phyloP scores from a whole-genome alignment of 2,113 vertebrate genomes.

The Anarhynchus alexandrinus region DNA sequence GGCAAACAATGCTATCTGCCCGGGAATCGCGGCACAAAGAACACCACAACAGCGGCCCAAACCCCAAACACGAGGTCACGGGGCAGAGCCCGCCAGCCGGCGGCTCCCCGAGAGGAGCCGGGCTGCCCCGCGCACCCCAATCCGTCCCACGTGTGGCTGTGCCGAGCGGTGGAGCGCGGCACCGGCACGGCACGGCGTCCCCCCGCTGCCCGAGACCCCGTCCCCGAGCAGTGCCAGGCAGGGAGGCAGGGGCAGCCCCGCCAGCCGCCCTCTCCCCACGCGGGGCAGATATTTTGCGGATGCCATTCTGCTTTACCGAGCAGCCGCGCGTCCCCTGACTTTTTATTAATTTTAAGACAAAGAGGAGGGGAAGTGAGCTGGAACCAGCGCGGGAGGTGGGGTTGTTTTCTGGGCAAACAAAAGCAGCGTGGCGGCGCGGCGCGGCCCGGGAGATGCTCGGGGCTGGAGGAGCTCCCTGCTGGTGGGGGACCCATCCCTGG shows the following conservation, averaged over 20 bases:
- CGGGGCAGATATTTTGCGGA: background rate
- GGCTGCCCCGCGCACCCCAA: accelerated
- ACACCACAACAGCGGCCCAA: constrained; percentile 9
- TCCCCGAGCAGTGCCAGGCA: background rate
- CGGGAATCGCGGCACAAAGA: constrained; percentile 18
- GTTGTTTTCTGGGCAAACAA: constrained; percentile 48
- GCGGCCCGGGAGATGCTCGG: background rate
- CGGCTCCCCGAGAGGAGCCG: accelerated
- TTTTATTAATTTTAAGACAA: constrained; percentile 30
- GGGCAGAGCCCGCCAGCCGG: background rate
- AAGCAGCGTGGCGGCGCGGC: background rate
- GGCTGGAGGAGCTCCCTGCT: background rate
- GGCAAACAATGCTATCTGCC: constrained; percentile 63
- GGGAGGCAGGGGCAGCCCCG: background rate
- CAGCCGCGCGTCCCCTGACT: background rate
- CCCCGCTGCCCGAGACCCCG: accelerated
- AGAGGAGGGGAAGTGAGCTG: constrained; percentile 31
- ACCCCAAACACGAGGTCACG: constrained; percentile 21
- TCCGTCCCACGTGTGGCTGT: accelerated
- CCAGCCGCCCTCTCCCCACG: background rate
- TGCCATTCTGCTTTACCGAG: constrained; percentile 39
- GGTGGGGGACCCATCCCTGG: too few species aligned
- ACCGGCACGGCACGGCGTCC: too few species aligned
- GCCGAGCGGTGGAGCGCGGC: background rate
- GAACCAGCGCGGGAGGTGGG: background rate